Percentiles rank a stretch among this genome's conserved stretches.
Conservation (phyloP, 37 sponge, comb jelly and placozoan genomes). For the Mnemiopsis leidyi region DNA sequence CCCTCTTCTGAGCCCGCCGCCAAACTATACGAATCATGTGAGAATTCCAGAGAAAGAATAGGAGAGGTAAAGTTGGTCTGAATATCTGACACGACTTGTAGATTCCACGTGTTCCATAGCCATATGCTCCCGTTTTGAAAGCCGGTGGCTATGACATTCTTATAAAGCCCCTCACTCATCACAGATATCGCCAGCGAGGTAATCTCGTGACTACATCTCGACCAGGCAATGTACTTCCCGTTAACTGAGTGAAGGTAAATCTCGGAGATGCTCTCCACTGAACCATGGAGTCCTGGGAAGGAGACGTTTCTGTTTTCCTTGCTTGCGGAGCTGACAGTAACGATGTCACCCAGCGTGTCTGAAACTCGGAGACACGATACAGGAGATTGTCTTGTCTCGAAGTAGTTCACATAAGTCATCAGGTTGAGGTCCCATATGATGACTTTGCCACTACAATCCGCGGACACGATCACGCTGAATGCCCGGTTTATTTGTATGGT, state of each 20-base stretch:
- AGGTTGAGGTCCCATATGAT: conserved; percentile 58
- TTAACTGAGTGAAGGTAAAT: conserved; percentile 7
- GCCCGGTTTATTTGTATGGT: neutral
- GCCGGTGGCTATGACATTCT: conserved; percentile 43
- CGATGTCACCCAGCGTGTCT: conserved; percentile 58
- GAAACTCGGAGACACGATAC: neutral
- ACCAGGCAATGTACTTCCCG: neutral
- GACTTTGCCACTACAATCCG: neutral
- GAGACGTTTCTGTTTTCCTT: neutral
- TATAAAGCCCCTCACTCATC: conserved; percentile 27
- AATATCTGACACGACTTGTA: conserved; percentile 43
- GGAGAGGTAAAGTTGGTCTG: neutral
- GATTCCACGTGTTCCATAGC: conserved; percentile 47
- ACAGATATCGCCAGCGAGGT: conserved; percentile 49
- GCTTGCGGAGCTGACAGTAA: neutral
- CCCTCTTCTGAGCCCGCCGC: conserved; percentile 53
- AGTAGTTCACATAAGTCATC: conserved; percentile 46
- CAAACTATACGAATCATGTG: conserved; percentile 47
- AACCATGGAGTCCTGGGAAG: neutral
- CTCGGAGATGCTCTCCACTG: conserved; percentile 5
- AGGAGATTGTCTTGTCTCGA: conserved; percentile 22
- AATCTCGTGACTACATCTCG: neutral
- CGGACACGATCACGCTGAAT: conserved; percentile 63
- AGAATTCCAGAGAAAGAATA: conserved; percentile 43
- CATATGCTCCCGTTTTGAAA: neutral